phyloP scores from a whole-genome alignment of 2,888 invertebrate species.

The Scaptomyza reducta region DNA sequence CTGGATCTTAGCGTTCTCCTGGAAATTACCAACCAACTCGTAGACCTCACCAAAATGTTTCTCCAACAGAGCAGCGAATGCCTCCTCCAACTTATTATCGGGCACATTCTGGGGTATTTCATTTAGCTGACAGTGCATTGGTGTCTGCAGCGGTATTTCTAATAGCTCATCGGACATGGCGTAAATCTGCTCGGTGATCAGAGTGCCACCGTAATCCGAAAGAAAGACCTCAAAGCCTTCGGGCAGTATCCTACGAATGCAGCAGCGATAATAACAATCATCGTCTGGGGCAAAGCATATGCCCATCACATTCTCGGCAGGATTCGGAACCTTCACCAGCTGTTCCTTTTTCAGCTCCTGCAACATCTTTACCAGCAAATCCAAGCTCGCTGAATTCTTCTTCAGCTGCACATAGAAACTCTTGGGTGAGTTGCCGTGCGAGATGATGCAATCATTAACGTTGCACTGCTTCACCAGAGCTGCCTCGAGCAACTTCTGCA shows the following conservation, averaged over 20 bases:
- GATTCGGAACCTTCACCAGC: conserved; percentile 30
- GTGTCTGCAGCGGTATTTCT: conserved; percentile 80
- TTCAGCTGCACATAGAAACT: conserved; percentile 90
- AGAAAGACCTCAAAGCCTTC: conserved; percentile 89
- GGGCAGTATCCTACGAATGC: conserved; percentile 87
- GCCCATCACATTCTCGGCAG: conserved; percentile 31
- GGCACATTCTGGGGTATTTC: conserved; percentile 64
- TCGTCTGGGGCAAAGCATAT: conserved; percentile 86
- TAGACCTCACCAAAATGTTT: conserved; percentile 86
- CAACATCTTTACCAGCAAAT: conserved; percentile 69
- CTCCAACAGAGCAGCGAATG: conserved; percentile 84
- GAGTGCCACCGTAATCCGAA: conserved; percentile 88
- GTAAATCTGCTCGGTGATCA: conserved; percentile 85
- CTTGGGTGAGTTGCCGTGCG: conserved; percentile 88
- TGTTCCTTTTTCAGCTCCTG: conserved; percentile 69
- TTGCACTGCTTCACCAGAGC: conserved; percentile 41
- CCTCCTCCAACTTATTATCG: conserved; percentile 67
- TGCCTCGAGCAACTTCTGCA: conserved; percentile 70
- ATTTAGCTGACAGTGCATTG: conserved; percentile 70
- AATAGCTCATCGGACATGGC: conserved; percentile 86
- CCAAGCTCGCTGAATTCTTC: conserved; percentile 81
- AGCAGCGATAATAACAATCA: conserved; percentile 94
- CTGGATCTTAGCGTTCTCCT: conserved; percentile 84
- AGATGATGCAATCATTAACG: conserved; percentile 86
- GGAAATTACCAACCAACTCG: conserved; percentile 86